A percentile compares a stretch with the other conserved stretches of the same genome.
phyloP scores from a whole-genome alignment of 2,113 vertebrate species.

The Sphyrna mokarran region DNA sequence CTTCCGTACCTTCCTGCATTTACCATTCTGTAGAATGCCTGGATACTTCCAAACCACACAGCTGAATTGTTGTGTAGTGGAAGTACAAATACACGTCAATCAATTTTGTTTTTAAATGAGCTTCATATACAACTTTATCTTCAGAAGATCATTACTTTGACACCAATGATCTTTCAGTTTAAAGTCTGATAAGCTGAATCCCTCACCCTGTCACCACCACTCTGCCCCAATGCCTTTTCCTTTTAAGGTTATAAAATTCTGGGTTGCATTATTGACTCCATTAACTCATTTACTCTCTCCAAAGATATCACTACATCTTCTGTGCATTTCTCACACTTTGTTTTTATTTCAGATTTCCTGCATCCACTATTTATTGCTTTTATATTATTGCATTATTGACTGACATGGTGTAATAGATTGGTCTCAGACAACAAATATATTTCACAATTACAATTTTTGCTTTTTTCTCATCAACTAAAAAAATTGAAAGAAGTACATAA shows the following conservation, averaged over 20 bases:
- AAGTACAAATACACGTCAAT: background rate
- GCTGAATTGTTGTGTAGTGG: background rate
- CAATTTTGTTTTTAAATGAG: background rate
- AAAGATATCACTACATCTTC: too few relatives aligned
- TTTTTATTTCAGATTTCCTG: too few relatives aligned
- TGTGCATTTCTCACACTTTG: too few relatives aligned
- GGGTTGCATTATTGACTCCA: background rate
- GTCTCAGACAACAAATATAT: background rate
- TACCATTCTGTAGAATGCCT: background rate
- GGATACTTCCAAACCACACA: background rate
- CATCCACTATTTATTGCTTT: too few relatives aligned
- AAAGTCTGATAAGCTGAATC: background rate
- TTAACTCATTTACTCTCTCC: too few relatives aligned
- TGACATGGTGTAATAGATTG: background rate
- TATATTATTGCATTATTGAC: background rate
- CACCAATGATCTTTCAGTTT: background rate
- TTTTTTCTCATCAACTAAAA: background rate
- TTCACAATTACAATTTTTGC: background rate
- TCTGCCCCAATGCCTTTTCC: background rate
- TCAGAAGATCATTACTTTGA: background rate
- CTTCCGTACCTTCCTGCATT: background rate
- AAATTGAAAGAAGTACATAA: background rate
- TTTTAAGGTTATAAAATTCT: background rate
- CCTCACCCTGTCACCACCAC: background rate
- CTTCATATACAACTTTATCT: background rate